Evolutionary conservation across 2,888 invertebrate species (phyloP).

Genomic region (Drosophila affinis): DNA sequence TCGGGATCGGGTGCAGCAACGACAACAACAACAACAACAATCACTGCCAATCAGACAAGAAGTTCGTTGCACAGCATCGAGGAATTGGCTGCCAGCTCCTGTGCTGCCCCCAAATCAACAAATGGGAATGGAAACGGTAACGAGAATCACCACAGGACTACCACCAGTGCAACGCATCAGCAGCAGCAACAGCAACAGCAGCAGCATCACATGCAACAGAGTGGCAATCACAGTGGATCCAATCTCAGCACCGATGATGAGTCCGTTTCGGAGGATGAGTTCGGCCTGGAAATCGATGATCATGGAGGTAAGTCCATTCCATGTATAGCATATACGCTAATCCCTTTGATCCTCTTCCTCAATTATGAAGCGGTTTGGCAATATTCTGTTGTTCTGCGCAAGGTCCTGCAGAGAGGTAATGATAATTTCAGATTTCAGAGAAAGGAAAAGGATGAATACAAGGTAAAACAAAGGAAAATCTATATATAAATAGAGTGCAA

Average conservation of each 20-base stretch:
- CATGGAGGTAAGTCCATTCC: conserved; percentile 76
- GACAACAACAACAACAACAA: conserved; percentile 43
- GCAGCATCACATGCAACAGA: conserved; percentile 44
- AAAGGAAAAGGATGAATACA: neutral
- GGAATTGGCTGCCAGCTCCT: conserved; percentile 71
- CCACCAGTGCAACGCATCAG: conserved; percentile 40
- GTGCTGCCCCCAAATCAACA: conserved; percentile 49
- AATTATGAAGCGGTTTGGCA: conserved; percentile 2
- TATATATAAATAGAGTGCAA: neutral
- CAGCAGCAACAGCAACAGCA: conserved; percentile 37
- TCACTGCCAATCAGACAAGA: conserved; percentile 44
- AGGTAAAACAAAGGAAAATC: neutral
- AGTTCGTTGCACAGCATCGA: conserved; percentile 72
- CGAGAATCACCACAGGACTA: conserved; percentile 31
- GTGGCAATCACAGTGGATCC: conserved; percentile 60
- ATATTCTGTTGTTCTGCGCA: conserved; percentile 18
- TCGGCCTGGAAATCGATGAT: conserved; percentile 80
- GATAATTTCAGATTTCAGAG: neutral
- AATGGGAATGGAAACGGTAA: conserved; percentile 8
- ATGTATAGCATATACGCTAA: neutral
- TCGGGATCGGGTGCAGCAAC: conserved; percentile 37
- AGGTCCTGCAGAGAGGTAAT: conserved; percentile 4
- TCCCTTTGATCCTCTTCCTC: neutral
- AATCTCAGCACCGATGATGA: conserved; percentile 79
- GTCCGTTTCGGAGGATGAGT: conserved; percentile 78